Evolutionary conservation across 2,888 invertebrate genomes (phyloP), one percentile per base, ranked within the genome.

Genomic region (Dicycla oo): DNA sequence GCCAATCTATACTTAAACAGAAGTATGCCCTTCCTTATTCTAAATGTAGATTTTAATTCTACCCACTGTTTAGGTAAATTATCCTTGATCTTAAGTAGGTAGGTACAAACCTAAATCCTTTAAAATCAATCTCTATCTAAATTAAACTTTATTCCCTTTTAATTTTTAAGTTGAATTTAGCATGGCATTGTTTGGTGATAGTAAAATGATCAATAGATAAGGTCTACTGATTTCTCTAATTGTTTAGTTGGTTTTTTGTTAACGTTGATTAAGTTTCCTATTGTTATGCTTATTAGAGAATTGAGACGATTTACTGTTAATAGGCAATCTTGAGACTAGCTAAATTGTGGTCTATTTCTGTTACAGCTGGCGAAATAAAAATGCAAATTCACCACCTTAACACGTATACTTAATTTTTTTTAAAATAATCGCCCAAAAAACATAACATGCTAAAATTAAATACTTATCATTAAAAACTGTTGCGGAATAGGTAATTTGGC

Each of bases 141-240:
- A 69, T 51, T 15, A n/a, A 45, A 54, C 49, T 53, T 51, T 64
- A 70, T 7, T 0, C 0, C 0, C n/a, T n/a, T 8, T 15, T 0
- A 7, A 1, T 0, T 0, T 18, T 64, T 51, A 23, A 73, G 60
- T 64, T 61, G 0, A 54, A 49, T n/a, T 82, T 69, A 20, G 26
- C 15, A 26, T 47, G 34, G 0, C 7, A 11, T 26, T 3, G 11
- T n/a, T 34, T 67, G 7, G 18, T 51, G 56, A 67, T 53, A 79
- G 74, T 74, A 80, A 26, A 23, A 61, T 66, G 58, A 20, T 63
- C 47, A 86, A 83, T 80, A 77, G 78, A 69, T 63, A 66, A 65
- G 83, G 82, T 83, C 82, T 67, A 56, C 4, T 74, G 83, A 71
- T 79, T 80, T 73, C 80, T 67, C 11, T 84, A 83, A 85, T 85